These are phyloP conservation scores for Urocitellus parryii DNA, from an alignment of 2,113 vertebrate genomes.

Conservation along the genomic window DNA sequence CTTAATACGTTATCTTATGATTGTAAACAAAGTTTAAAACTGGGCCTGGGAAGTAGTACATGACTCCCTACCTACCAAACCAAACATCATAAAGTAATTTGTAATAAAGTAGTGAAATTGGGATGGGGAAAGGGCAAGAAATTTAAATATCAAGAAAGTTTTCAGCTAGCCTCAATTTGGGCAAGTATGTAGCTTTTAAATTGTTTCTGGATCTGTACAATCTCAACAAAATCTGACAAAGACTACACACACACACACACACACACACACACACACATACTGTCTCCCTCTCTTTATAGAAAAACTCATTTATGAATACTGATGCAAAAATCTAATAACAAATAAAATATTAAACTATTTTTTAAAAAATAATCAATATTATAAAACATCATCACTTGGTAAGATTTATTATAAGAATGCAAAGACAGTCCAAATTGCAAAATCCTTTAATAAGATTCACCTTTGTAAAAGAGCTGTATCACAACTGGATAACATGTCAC, in stretches of 20 bases:
- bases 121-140: neutral
- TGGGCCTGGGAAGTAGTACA: neutral
- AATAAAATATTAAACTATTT: neutral
- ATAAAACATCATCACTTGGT: neutral
- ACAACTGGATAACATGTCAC: neutral
- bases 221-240: slow-evolving; percentile 21
- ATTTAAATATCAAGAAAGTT: neutral
- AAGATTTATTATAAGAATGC: neutral
- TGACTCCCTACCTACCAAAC: neutral
- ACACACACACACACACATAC: neutral
- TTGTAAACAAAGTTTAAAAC: neutral
- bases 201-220: neutral
- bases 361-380: too few relatives aligned
- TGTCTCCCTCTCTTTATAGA: neutral
- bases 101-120: neutral
- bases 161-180: neutral
- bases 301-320: neutral
- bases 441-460: slow-evolving; percentile 17
- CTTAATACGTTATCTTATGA: neutral
- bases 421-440: neutral
- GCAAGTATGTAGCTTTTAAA: neutral
- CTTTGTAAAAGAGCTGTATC: neutral
- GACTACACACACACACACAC: neutral
- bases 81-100: neutral
- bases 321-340: neutral